Evolutionary conservation across 2,888 invertebrate species (phyloP).

Genomic region (Mycalesis mineus): DNA sequence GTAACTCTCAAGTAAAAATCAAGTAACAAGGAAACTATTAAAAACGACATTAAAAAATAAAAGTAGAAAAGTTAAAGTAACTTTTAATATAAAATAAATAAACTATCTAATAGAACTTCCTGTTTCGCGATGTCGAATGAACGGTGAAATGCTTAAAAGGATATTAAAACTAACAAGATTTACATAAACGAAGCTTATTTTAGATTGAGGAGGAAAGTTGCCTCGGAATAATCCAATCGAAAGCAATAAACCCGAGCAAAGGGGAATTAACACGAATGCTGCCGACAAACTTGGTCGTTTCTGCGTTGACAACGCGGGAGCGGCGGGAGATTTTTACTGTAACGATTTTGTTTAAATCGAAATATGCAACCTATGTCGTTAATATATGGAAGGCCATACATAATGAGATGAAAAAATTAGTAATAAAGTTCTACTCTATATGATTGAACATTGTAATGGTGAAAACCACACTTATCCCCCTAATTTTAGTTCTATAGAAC

Average conservation of each 20-base stretch:
- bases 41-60: not conserved
- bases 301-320: conserved; percentile 14
- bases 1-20: too few relatives aligned
- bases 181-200: conserved; percentile 48
- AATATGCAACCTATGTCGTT: not conserved
- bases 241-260: conserved; percentile 58
- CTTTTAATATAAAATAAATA: not conserved
- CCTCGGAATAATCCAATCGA: conserved; percentile 69
- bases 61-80: not conserved
- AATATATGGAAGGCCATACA: not conserved
- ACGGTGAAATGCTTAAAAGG: conserved; percentile 27
- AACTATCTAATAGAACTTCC: conserved; percentile 8
- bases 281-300: conserved; percentile 26
- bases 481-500: too few relatives aligned
- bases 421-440: too few relatives aligned
- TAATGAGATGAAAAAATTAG: too few relatives aligned
- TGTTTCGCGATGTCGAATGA: conserved; percentile 9
- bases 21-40: too few relatives aligned
- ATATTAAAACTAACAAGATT: conserved; percentile 35
- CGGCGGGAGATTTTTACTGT: not conserved
- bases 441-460: too few relatives aligned
- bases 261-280: conserved; percentile 63
- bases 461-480: too few relatives aligned
- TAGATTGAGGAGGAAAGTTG: conserved; percentile 55
- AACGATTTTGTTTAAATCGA: not conserved